These are phyloP conservation scores for Lagria hirta DNA, from an alignment of 2,888 invertebrate genomes.

Conservation along the genomic window DNA sequence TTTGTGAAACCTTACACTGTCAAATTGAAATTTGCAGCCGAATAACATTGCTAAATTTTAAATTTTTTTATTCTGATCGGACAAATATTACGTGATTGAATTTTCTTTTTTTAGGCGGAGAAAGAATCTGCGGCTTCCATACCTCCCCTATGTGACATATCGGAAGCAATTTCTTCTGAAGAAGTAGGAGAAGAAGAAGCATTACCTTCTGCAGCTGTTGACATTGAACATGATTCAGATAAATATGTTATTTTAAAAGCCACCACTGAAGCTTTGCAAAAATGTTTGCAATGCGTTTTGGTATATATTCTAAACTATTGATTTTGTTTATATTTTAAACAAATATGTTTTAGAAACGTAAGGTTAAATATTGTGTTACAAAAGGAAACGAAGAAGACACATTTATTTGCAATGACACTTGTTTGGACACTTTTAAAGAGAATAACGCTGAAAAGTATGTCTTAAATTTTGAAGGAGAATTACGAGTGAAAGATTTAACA, in stretches of 20 bases:
- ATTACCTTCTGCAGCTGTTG: neutral
- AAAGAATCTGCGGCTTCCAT: constrained; percentile 59
- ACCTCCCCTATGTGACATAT: constrained; percentile 43
- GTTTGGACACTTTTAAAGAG: constrained; percentile 57
- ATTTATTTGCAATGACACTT: constrained; percentile 61
- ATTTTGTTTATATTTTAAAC: constrained; percentile 10
- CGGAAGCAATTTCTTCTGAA: constrained; percentile 47
- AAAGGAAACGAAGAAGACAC: constrained; percentile 57
- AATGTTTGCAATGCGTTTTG: constrained; percentile 57
- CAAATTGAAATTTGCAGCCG: too few relatives aligned
- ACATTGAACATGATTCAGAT: constrained; percentile 1
- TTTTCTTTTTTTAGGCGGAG: constrained; percentile 54
- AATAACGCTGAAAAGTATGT: constrained; percentile 52
- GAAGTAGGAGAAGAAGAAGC: constrained; percentile 30
- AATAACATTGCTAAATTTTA: too few relatives aligned
- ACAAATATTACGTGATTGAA: too few relatives aligned
- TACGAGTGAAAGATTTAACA: constrained; percentile 43
- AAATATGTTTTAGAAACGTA: constrained; percentile 46
- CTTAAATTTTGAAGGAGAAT: constrained; percentile 47
- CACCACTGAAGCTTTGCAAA: constrained; percentile 35
- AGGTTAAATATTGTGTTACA: constrained; percentile 50
- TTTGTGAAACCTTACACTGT: too few relatives aligned
- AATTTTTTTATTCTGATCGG: too few relatives aligned
- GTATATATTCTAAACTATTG: constrained; percentile 41
- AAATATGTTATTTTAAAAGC: constrained; percentile 21